These are phyloP conservation scores for Ellobius talpinus DNA, from an alignment of 2,113 vertebrate species.

Conservation along the genomic window DNA sequence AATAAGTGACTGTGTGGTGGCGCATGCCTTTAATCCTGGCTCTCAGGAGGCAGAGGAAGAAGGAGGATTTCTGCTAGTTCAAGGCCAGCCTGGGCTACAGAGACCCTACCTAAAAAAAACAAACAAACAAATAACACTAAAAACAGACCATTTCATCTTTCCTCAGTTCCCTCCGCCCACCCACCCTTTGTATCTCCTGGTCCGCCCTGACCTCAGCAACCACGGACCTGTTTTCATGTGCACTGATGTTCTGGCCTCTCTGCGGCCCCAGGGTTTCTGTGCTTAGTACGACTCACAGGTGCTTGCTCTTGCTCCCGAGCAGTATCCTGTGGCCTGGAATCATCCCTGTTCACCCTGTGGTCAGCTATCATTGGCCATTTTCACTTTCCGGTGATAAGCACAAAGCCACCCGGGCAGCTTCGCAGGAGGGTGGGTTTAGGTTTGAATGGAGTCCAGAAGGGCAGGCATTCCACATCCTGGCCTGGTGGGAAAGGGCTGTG, in stretches of 20 bases:
- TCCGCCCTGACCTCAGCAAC: neutral
- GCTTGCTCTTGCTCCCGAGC: rapidly evolving
- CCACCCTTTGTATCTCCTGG: neutral
- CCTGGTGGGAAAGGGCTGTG: rapidly evolving
- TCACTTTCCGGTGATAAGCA: rapidly evolving
- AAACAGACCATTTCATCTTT: rapidly evolving
- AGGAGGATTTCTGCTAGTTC: neutral
- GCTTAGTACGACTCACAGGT: rapidly evolving
- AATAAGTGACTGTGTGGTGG: neutral
- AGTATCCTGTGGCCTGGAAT: rapidly evolving
- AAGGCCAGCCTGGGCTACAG: neutral
- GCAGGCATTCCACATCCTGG: neutral
- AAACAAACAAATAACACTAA: neutral
- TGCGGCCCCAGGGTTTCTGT: rapidly evolving
- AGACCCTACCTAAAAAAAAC: neutral
- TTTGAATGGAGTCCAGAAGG: neutral
- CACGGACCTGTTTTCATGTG: rapidly evolving
- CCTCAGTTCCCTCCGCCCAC: rapidly evolving
- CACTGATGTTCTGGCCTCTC: neutral
- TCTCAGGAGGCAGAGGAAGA: neutral
- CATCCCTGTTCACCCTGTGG: rapidly evolving
- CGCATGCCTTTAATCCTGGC: neutral
- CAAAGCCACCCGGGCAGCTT: rapidly evolving
- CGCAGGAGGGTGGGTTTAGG: neutral
- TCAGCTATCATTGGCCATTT: neutral